These are phyloP conservation scores for Triplophysa bombifrons DNA, from an alignment of 2,797 vertebrate genomes.

Conservation along the genomic window DNA sequence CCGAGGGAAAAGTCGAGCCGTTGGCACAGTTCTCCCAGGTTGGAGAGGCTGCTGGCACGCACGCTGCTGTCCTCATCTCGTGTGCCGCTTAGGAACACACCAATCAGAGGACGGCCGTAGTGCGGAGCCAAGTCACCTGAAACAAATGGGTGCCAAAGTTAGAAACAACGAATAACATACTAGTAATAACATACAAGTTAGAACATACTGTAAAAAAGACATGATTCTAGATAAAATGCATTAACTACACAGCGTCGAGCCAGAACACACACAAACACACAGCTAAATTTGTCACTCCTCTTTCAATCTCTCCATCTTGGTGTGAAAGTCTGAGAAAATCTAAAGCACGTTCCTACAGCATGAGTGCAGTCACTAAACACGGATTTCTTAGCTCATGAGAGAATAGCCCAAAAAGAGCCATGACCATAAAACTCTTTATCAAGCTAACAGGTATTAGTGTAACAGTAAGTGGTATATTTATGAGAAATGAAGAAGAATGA, in stretches of 20 bases:
- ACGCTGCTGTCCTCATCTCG: conserved; percentile 4
- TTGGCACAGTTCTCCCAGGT: conserved; percentile 92
- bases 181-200: no score
- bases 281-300: conserved; percentile 26
- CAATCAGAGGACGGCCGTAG: conserved; percentile 81
- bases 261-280: conserved; percentile 31
- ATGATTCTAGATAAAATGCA: neutral
- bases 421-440: neutral
- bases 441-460: conserved; percentile 4
- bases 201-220: neutral
- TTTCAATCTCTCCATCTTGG: conserved; percentile 52
- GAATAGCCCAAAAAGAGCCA: neutral
- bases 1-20: conserved; percentile 85
- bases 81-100: conserved; percentile 77
- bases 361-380: conserved; percentile 42
- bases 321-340: conserved; percentile 52
- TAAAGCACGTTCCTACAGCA: conserved; percentile 42
- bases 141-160: neutral
- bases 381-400: conserved; percentile 15
- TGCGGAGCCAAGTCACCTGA: conserved; percentile 86
- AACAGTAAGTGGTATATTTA: neutral
- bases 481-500: neutral
- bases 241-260: neutral
- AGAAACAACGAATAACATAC: neutral
- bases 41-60: conserved; percentile 68